Conservation (phyloP, 2,888 invertebrate genomes). For the Lissocephala sabroskyi region DNA sequence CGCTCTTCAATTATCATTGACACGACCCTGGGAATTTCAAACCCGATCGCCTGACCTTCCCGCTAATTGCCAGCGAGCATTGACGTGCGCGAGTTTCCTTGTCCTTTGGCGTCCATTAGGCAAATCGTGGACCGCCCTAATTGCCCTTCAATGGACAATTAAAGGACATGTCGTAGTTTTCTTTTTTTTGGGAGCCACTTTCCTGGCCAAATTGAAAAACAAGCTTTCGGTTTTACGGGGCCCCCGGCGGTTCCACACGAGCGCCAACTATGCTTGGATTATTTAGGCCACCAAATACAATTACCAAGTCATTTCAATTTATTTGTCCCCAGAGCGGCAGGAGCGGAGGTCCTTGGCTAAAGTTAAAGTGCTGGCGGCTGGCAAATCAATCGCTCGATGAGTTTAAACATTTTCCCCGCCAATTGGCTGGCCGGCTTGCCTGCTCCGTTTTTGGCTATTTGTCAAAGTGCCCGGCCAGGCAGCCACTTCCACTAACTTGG, state of each 20-base stretch:
- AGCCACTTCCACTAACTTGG: slow-evolving; percentile 36
- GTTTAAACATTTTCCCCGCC: neutral
- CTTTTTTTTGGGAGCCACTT: too few species aligned
- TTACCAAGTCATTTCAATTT: slow-evolving; percentile 64
- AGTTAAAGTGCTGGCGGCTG: slow-evolving; percentile 3
- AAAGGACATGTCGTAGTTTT: slow-evolving; percentile 18
- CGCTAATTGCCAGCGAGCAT: too few species aligned
- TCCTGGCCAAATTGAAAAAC: slow-evolving; percentile 59
- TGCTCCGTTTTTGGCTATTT: slow-evolving; percentile 43
- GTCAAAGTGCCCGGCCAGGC: slow-evolving; percentile 38
- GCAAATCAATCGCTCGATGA: neutral
- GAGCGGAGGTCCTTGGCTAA: neutral
- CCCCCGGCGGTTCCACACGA: slow-evolving; percentile 52
- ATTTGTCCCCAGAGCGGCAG: too few species aligned
- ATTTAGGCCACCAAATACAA: slow-evolving; percentile 61
- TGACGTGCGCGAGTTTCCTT: too few species aligned
- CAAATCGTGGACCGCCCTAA: slow-evolving; percentile 20
- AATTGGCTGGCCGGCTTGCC: neutral
- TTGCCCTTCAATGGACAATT: slow-evolving; percentile 44
- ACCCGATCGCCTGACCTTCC: too few species aligned
- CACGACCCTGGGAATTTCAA: too few species aligned
- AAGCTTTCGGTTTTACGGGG: slow-evolving; percentile 58
- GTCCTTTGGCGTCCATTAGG: too few species aligned
- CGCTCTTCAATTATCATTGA: too few species aligned
- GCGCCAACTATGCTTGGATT: slow-evolving; percentile 35